A percentile compares a stretch with the other conserved stretches of the same genome.
phyloP scores from a whole-genome alignment of 2,797 vertebrate genomes.

The Malacoctenus gilli region DNA sequence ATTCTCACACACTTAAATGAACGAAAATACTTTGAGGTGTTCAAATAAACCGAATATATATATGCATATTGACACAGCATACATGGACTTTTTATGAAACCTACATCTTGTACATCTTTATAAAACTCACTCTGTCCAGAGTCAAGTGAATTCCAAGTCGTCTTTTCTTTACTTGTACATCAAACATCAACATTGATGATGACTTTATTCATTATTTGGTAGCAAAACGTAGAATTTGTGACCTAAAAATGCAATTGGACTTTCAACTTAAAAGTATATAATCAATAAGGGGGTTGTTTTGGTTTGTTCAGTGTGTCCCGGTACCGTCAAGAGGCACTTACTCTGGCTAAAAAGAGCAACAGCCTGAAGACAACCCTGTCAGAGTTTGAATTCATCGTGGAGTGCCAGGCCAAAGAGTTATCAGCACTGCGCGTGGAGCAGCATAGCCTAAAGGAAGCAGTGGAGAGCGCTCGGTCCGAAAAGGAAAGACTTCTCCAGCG shows the following conservation, averaged over 20 bases:
- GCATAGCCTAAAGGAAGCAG: conserved; percentile 50
- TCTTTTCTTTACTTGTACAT: background rate
- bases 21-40: no score
- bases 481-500: conserved; percentile 75
- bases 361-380: conserved; percentile 63
- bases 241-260: no score
- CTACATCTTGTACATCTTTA: no score
- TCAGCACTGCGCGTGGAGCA: conserved; percentile 58
- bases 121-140: no score
- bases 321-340: conserved; percentile 75
- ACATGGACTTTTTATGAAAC: no score
- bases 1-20: no score
- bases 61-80: no score
- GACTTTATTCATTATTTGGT: no score
- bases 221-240: no score
- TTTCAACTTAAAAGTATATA: no score
- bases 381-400: conserved; percentile 70
- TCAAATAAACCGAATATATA: no score
- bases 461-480: conserved; percentile 50
- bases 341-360: conserved; percentile 66
- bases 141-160: background rate
- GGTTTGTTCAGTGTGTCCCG: conserved; percentile 67
- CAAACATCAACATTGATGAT: background rate
- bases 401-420: conserved; percentile 76
- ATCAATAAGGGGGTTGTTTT: no score